These are phyloP conservation scores for Phaethon lepturus DNA, from an alignment of 2,113 vertebrate species.

Conservation along the genomic window DNA sequence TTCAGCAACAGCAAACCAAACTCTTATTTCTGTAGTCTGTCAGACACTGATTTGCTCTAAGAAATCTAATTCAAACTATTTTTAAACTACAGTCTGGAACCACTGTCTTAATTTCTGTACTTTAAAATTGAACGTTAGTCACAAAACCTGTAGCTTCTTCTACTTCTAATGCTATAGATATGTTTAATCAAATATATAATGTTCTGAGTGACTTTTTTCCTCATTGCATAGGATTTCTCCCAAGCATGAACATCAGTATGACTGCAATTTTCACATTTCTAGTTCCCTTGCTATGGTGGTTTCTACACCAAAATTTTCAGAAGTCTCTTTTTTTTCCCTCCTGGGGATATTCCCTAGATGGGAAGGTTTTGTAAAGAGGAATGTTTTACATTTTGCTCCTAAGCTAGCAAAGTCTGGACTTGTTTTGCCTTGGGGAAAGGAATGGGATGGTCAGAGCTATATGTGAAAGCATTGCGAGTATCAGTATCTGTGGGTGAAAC, in stretches of 20 bases:
- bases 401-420: background rate
- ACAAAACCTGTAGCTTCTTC: background rate
- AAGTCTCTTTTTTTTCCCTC: background rate
- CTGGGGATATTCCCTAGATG: background rate
- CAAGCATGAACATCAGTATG: background rate
- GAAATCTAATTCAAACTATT: background rate
- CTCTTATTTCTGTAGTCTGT: background rate
- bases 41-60: background rate
- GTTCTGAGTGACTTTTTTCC: background rate
- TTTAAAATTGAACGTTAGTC: background rate
- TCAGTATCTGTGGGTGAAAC: background rate
- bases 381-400: conserved; percentile 15
- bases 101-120: background rate
- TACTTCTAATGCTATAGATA: background rate
- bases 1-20: background rate
- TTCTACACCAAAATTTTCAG: background rate
- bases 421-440: background rate
- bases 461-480: background rate
- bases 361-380: background rate
- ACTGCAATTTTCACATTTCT: background rate
- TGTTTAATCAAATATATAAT: background rate
- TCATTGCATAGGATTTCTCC: background rate
- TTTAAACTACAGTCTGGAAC: background rate
- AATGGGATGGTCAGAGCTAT: background rate
- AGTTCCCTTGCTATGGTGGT: background rate